A percentile compares a stretch with the other conserved stretches of the same genome.
Evolutionary conservation across 2,797 vertebrate genomes (phyloP).

Genomic region (Oreortyx pictus): DNA sequence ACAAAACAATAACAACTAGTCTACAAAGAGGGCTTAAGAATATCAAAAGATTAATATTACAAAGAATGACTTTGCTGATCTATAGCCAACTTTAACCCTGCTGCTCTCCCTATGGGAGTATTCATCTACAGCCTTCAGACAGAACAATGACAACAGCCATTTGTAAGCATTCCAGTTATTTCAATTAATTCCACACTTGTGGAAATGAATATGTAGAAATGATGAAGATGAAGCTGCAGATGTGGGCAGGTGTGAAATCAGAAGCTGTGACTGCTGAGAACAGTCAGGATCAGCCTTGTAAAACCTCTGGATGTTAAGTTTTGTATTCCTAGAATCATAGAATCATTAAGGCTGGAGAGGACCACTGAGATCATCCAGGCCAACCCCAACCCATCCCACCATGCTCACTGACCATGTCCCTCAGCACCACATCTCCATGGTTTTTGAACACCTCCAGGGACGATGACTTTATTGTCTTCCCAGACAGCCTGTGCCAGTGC

Average conservation of each 20-base stretch:
- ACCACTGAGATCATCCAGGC: too few relatives aligned
- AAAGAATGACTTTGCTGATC: background rate
- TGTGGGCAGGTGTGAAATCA: background rate
- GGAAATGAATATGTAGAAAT: background rate
- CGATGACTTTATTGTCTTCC: too few relatives aligned
- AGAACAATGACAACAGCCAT: background rate
- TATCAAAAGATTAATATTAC: background rate
- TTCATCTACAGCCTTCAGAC: background rate
- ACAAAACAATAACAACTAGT: background rate
- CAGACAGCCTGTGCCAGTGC: too few relatives aligned
- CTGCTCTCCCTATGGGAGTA: background rate
- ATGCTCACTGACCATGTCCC: too few relatives aligned
- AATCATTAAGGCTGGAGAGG: too few relatives aligned
- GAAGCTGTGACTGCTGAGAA: background rate
- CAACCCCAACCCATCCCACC: too few relatives aligned
- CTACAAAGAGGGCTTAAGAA: background rate
- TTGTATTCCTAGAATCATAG: background rate
- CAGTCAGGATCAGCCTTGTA: background rate
- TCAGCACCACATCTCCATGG: too few relatives aligned
- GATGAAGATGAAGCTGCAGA: background rate
- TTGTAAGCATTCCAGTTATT: background rate
- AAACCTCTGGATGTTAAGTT: background rate
- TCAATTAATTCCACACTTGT: conserved; percentile 13
- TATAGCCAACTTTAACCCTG: background rate
- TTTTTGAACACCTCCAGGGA: too few relatives aligned